Conservation (phyloP, 1,140 invertebrate genomes). For the Idris sp. region DNA sequence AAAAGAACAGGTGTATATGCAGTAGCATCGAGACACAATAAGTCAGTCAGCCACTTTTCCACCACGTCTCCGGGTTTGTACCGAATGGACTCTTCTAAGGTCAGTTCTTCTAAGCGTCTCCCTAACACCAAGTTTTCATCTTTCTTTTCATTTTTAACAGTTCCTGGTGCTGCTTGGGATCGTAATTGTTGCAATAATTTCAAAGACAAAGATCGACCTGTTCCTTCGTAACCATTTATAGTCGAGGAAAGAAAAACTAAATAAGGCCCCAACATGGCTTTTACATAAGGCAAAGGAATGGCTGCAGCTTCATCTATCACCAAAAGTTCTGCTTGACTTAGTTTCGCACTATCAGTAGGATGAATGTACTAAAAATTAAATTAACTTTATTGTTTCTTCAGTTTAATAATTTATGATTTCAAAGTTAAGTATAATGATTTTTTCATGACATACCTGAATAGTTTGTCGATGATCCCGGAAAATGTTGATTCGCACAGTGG, state of each 20-base stretch:
- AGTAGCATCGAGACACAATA: conserved; percentile 94
- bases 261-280: conserved; percentile 93
- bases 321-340: conserved; percentile 95
- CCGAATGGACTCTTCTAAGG: conserved; percentile 96
- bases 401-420: no score
- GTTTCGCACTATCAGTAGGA: conserved; percentile 91
- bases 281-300: conserved; percentile 96
- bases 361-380: conserved; percentile 86
- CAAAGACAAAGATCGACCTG: conserved; percentile 95
- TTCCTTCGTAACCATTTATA: conserved; percentile 99
- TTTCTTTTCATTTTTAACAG: conserved; percentile 73
- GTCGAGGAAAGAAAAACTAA: conserved; percentile 98
- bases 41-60: conserved; percentile 93
- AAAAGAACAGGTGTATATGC: conserved; percentile 82
- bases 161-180: conserved; percentile 79
- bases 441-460: conserved; percentile 92
- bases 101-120: conserved; percentile 80
- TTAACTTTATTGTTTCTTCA: no score
- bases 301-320: conserved; percentile 99
- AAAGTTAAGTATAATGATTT: no score
- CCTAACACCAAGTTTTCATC: conserved; percentile 73
- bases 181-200: conserved; percentile 96
- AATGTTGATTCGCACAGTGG: conserved; percentile 95
- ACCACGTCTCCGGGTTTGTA: conserved; percentile 93
- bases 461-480: conserved; percentile 96